Base-by-base conservation (phyloP, 2,888 invertebrate genomes). In the Rhagonycha lutea region DNA sequence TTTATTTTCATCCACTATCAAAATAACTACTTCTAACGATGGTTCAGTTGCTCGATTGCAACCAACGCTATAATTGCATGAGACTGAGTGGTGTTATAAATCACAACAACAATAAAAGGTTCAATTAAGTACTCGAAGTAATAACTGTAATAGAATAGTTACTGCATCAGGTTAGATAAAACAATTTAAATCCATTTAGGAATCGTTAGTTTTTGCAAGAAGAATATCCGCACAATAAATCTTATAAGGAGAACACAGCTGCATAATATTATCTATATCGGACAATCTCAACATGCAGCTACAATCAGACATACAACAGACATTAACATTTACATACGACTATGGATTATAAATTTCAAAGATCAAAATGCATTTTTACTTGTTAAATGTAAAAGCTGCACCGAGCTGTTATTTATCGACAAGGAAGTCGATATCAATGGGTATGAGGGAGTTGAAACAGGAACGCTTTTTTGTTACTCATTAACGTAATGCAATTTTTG, bases 181-280 rank as follows among this genome's bases (percentile, higher is more conserved):
- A 76, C 73, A 73, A 73, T 65, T 76, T 61, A 62, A 32, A 63
- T 61, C 61, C 68, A 76, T 76, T 73, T 73, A 63, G 65, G 73
- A 70, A 70, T 73, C 62, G 70, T 78, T 78, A 72, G 78, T 68
- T 61, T 78, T 78, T 76, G 74, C 78, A 23, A 65, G 76, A 74
- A 70, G 78, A 72, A 76, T 73, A 78, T 78, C 78, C 78, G 78
- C 72, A 71, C 74, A 74, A 78, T 78, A 78, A 78, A 78, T 78
- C 76, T 78, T 70, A 70, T 74, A 76, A 76, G 72, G 76, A 69
- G 78, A 78, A 75, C 78, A 74, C 78, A 78, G 73, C 78, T 78
- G 78, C 73, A 73, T 70, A 76, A 73, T 70, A 67, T 72, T 78
- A 78, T 78, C 78, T 78, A 78, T 78, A 63, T 78, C 78, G 78